These are phyloP conservation scores for Fragum fragum DNA, from an alignment of 2,888 invertebrate species.

Conservation along the genomic window DNA sequence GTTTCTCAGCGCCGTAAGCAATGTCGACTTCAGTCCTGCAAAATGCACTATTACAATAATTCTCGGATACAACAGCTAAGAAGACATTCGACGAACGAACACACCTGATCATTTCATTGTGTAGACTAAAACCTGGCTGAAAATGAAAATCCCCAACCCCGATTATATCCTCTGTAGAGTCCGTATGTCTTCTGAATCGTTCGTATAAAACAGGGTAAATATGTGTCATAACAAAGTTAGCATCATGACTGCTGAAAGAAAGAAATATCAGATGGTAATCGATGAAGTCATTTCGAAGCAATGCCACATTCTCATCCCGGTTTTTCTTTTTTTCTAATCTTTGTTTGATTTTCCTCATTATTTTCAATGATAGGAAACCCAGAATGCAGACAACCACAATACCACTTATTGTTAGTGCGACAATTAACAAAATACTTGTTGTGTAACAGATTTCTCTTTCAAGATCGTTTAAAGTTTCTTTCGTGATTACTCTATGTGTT, in stretches of 20 bases:
- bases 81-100: neutral
- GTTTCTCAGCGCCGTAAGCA: slow-evolving; percentile 3
- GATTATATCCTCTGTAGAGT: neutral
- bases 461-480: neutral
- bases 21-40: slow-evolving; percentile 11
- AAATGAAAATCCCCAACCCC: neutral
- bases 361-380: neutral
- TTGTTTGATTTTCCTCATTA: neutral
- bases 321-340: neutral
- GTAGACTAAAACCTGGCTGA: neutral
- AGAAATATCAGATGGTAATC: neutral
- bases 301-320: neutral
- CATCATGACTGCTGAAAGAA: slow-evolving; percentile 8
- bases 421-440: neutral
- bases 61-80: neutral
- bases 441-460: neutral
- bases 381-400: neutral
- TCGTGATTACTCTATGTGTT: neutral
- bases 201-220: neutral
- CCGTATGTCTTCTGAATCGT: neutral
- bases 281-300: neutral
- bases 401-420: neutral
- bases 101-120: slow-evolving; percentile 1
- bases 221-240: neutral
- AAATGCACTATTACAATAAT: slow-evolving; percentile 24